phyloP scores from a whole-genome alignment of 2,888 invertebrate genomes.

The Drosophila mercatorum region DNA sequence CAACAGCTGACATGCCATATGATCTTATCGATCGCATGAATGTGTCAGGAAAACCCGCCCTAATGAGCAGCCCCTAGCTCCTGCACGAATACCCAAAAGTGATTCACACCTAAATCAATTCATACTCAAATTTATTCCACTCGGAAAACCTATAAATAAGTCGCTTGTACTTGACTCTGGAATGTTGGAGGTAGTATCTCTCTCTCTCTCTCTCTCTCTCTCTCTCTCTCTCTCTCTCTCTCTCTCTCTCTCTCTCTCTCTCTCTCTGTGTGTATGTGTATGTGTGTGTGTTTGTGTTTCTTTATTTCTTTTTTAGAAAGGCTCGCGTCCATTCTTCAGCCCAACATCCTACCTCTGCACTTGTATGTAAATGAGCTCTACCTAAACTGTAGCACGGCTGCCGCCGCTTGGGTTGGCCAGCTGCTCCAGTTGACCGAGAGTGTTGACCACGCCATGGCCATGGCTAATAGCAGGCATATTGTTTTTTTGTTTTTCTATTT shows the following conservation, averaged over 20 bases:
- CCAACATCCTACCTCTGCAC: slow-evolving; percentile 28
- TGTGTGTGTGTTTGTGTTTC: neutral
- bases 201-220: too few relatives aligned
- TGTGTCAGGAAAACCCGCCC: slow-evolving; percentile 71
- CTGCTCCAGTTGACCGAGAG: slow-evolving; percentile 59
- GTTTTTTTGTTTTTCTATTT: slow-evolving; percentile 18
- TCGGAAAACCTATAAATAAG: slow-evolving; percentile 42
- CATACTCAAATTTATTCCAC: slow-evolving; percentile 31
- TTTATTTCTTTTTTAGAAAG: slow-evolving; percentile 29
- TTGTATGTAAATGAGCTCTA: slow-evolving; percentile 66
- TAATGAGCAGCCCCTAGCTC: slow-evolving; percentile 43
- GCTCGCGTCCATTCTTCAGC: slow-evolving; percentile 5
- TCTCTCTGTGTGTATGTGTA: neutral
- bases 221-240: neutral
- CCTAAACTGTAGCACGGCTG: slow-evolving; percentile 65
- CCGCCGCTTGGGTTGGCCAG: slow-evolving; percentile 50
- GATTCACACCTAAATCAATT: slow-evolving; percentile 35
- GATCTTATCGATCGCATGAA: slow-evolving; percentile 71
- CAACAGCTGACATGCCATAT: slow-evolving; percentile 47
- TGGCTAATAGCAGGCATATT: slow-evolving; percentile 61
- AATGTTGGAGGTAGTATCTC: slow-evolving; percentile 26
- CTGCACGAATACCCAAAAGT: slow-evolving; percentile 48
- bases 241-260: too few relatives aligned
- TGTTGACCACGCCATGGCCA: slow-evolving; percentile 61
- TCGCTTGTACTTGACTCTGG: slow-evolving; percentile 29